Conservation (phyloP, 2,888 invertebrate genomes). For the Galeruca laticollis region DNA sequence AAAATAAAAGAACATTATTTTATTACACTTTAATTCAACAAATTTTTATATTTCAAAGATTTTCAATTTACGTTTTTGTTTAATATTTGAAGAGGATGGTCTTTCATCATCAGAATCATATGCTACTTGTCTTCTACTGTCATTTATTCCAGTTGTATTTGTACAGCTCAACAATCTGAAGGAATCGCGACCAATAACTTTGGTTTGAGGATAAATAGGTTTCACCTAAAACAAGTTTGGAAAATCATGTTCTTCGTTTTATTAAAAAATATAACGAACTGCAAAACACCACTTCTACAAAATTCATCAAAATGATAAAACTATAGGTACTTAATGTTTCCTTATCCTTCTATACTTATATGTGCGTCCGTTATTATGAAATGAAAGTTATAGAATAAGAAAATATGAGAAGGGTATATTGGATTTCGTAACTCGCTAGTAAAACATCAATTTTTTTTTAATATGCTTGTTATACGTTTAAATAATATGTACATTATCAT, state of each 20-base stretch:
- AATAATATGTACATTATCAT: no score
- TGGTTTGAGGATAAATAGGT: slow-evolving; percentile 51
- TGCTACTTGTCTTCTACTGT: slow-evolving; percentile 28
- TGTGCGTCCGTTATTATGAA: no score
- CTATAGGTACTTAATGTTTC: no score
- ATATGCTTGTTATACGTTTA: no score
- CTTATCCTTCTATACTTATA: no score
- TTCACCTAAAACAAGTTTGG: slow-evolving; percentile 47
- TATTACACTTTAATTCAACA: not conserved
- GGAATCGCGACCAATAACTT: slow-evolving; percentile 46
- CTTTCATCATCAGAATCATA: slow-evolving; percentile 41
- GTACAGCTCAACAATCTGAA: slow-evolving; percentile 33
- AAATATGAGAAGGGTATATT: no score
- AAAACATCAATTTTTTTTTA: no score
- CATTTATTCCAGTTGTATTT: slow-evolving; percentile 39
- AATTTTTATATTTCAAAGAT: slow-evolving; percentile 26
- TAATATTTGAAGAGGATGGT: slow-evolving; percentile 12
- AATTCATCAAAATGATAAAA: no score
- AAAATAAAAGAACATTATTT: no score
- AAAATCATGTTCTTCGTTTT: not conserved
- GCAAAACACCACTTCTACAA: no score
- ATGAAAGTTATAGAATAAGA: no score
- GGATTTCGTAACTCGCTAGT: no score
- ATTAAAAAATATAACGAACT: not conserved
- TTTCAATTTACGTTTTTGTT: slow-evolving; percentile 29